Base-by-base conservation (phyloP, 2,797 vertebrate genomes). In the Tolypeutes matacus region DNA sequence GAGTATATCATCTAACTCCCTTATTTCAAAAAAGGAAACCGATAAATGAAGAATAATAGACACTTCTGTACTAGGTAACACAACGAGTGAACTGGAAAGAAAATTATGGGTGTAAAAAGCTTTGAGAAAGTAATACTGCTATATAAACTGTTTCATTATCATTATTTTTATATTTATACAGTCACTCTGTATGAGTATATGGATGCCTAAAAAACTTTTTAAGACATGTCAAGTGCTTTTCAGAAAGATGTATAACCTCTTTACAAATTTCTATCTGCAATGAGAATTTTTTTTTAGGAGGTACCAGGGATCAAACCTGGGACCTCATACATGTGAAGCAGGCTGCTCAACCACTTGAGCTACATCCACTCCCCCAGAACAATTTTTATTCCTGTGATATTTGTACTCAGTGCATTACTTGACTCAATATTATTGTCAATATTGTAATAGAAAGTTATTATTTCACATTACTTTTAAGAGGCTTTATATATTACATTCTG, bases 11-110 rank as follows among this genome's bases (percentile, higher is more conserved):
- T 56, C 7, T 8, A 70, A 15, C 3, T n/a, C 49, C 31, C 65
- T 86, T 60, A 67, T 73, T 84, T 85, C n/a, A 88, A 56, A 46
- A 92, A 91, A 89, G 34, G 31, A 92, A 70, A 93, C 12, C 70
- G 58, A n/a, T 42, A 77, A 81, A 70, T 18, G 25, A 60, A 36
- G 27, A 67, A 69, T 53, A 31, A 80, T 23, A 69, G 89, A 39
- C 8, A 36, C n/a, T 76, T 75, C 25, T 56, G 20, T 3, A 56
- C 5, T 39, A 65, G 58, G n/a, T 83, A 64, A 82, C 13, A 80
- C 56, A 51, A 62, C 29, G n/a, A 89, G 3, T 72, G 25, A 73
- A 65, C 67, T 60, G 34, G 21, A 58, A 93, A 93, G 58, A 92
- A 93, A 92, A 49, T 39, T 31, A 36, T 58, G 8, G 7, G 53